These are phyloP conservation scores for Leptocoma aspasia DNA, from an alignment of 2,113 vertebrate species.

Conservation along the genomic window DNA sequence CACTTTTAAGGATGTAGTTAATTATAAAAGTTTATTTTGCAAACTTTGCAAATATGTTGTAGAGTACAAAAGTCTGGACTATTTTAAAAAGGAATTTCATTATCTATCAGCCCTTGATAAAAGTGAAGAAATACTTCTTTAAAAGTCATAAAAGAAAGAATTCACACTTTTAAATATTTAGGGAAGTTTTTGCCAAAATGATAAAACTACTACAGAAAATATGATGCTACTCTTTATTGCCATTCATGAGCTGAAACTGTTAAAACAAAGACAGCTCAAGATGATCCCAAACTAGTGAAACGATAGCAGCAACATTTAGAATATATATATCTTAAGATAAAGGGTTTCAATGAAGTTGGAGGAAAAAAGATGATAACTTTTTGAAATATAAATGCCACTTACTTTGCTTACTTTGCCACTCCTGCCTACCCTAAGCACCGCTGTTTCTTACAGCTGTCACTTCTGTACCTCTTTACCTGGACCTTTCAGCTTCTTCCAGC, in stretches of 20 bases:
- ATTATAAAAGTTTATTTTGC: not conserved
- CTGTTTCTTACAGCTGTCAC: not conserved
- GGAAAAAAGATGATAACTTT: not conserved
- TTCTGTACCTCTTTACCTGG: not conserved
- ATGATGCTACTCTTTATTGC: rapidly evolving
- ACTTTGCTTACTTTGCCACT: not conserved
- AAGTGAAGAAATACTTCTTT: not conserved
- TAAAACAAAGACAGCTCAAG: not conserved
- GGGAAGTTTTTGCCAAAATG: not conserved
- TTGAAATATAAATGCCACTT: not conserved
- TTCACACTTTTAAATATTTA: not conserved
- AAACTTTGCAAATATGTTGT: not conserved
- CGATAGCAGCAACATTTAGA: not conserved
- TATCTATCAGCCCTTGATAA: not conserved
- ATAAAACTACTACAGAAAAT: not conserved
- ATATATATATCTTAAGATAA: not conserved
- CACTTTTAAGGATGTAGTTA: not conserved
- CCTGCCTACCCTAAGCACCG: not conserved
- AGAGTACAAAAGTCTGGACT: not conserved
- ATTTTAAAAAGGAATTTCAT: not conserved
- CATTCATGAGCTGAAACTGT: not conserved
- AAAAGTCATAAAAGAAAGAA: not conserved
- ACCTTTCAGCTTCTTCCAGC: not conserved
- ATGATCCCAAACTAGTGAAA: not conserved
- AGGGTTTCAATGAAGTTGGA: not conserved